Evolutionary conservation across 1,140 invertebrate species (phyloP), one percentile per base, ranked within the genome.

Genomic region (Scaptomyza pallida): DNA sequence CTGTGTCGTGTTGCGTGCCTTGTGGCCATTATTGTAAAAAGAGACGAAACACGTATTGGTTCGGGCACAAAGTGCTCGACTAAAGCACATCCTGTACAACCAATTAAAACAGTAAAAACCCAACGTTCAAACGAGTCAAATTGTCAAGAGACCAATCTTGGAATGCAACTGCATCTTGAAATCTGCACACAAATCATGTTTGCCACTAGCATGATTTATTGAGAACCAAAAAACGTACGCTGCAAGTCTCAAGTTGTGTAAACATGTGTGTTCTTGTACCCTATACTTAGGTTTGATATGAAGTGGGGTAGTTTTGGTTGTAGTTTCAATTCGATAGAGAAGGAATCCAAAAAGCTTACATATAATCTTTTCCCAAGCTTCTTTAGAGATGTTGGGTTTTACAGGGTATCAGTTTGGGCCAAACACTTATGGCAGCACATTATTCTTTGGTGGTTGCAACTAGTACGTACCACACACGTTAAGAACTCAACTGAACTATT

Each of bases 1-100:
- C 37, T 43, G 52, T 26, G 52, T 26, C 21, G 13, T 16, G 21
- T 55, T 55, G 52, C 52, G 52, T 55, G 52, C 52, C 37, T 26
- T 5, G 16, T 43, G 15, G 52, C 21, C 52, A 55, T 55, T 43
- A 55, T 55, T 55, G 13, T 52, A 13, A 37, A 40, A 40, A 16
- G 13, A 4, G 33, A 21, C 13, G 6, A 21, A 37, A 52, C 19
- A 40, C 8, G 6, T 30, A 30, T 30, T 8, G n/a, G 17, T 40
- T 8, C n/a, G 5, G 17, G 30, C 21, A 2, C 12, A 40, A 16
- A 52, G 13, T 55, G 37, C 37, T 43, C 19, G 52, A 26, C 52
- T 10, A 30, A 40, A 8, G 12, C 9, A 43, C 16, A 55, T 21
- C 13, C 52, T 55, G 52, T 43, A 15, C 15, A 55, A 41, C 43